Evolutionary conservation across 2,888 invertebrate species (phyloP), one percentile per base, ranked within the genome.

Genomic region (Stenodera caucasica): DNA sequence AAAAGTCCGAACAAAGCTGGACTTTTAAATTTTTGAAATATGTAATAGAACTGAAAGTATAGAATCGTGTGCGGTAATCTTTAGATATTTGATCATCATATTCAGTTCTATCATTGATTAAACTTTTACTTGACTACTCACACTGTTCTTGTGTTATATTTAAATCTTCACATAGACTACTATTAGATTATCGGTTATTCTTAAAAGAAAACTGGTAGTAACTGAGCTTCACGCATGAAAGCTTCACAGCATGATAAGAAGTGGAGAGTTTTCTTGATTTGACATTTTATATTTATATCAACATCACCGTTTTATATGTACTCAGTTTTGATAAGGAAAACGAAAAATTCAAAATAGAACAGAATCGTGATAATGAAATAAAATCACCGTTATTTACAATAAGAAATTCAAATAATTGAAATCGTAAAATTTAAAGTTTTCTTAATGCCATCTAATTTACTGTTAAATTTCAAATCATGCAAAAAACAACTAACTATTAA

Each of bases 211-310:
- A 45, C 45, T 45, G 7, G 45, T 45, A 45, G 45, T 45, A 45
- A 45, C 45, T 45, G 45, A 45, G 45, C 12, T 45, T 45, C 45
- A 45, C n/a, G 45, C 12, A 45, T 45, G 45, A 45, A 45, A 23
- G 21, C 45, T 23, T 45, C 45, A 21, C 45, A 45, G 45, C 45
- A 12, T 45, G 45, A 23, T 21, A 40, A 40, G 1, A 23, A 45
- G 21, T 40, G 6, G 4, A n/a, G n/a, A 6, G 5, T 37, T 15
- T 37, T 45, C 23, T 2, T 23, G 18, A 23, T 12, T 45, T 23
- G 12, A 23, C 23, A 23, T n/a, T 21, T 45, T 45, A 12, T 45
- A 5, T 21, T 18, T 21, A 15, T 6, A 8, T 21, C 11, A 45
- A 18, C 11, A 45, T 45, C 21, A 11, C 15, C 11, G 18, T 45